Conservation (phyloP, 2,113 vertebrate species). For the Bambusicola thoracicus region DNA sequence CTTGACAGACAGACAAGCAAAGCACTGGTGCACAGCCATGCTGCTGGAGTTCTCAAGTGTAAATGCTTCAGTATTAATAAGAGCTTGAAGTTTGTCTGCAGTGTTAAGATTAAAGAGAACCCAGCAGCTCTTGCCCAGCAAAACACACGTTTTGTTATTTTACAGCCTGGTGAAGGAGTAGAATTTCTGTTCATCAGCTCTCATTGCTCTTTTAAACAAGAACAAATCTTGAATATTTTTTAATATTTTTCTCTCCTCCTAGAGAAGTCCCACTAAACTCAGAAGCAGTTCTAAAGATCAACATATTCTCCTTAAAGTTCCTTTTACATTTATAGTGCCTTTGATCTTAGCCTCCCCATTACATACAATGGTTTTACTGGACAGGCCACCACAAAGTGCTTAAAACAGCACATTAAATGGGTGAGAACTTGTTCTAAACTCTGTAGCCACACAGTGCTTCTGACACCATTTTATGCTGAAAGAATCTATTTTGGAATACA, state of each 20-base stretch:
- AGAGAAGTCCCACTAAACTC: constrained; percentile 31
- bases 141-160: not conserved
- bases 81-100: constrained; percentile 27
- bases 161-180: constrained; percentile 17
- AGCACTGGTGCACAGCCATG: constrained; percentile 66
- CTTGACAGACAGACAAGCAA: constrained; percentile 66
- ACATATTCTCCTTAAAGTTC: constrained; percentile 36
- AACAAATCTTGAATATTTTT: not conserved
- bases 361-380: constrained; percentile 51
- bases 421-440: not conserved
- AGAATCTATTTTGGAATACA: not conserved
- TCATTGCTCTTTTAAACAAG: not conserved
- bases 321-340: not conserved
- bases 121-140: not conserved
- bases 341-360: not conserved
- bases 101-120: constrained; percentile 16
- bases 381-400: constrained; percentile 58
- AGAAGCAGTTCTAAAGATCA: constrained; percentile 47
- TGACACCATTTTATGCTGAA: not conserved
- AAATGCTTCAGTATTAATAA: constrained; percentile 21
- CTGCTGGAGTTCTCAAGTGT: constrained; percentile 53
- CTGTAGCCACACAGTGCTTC: not conserved
- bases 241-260: not conserved
- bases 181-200: constrained; percentile 2
- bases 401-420: not conserved